phyloP scores from a whole-genome alignment of 2,888 invertebrate genomes.

The Spilarctia lutea region DNA sequence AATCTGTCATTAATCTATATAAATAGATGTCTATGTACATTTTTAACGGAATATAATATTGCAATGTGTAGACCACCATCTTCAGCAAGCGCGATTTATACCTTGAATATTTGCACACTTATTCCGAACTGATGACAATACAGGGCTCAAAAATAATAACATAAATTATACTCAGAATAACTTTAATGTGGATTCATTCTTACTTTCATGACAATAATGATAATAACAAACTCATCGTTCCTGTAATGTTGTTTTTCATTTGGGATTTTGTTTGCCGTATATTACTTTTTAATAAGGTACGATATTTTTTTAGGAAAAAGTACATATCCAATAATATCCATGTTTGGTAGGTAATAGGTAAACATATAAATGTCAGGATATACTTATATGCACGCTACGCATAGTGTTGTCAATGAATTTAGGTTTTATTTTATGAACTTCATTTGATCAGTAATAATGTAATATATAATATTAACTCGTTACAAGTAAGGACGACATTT shows the following conservation, averaged over 20 bases:
- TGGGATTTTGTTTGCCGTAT: background rate
- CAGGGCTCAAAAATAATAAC: background rate
- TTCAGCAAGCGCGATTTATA: background rate
- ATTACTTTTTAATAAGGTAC: too few relatives aligned
- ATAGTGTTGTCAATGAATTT: background rate
- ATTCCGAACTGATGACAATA: background rate
- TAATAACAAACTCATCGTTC: background rate
- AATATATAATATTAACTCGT: background rate
- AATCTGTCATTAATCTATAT: background rate
- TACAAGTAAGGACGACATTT: slow-evolving; percentile 63
- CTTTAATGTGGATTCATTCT: background rate
- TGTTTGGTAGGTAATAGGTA: background rate
- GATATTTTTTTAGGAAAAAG: too few relatives aligned
- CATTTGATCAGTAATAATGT: too few relatives aligned
- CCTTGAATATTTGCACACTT: background rate
- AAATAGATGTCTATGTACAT: background rate
- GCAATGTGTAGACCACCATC: background rate
- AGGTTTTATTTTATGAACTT: background rate
- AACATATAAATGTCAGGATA: background rate
- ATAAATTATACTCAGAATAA: background rate
- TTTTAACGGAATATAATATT: background rate
- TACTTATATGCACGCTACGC: background rate
- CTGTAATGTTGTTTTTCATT: background rate
- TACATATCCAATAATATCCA: too few relatives aligned
- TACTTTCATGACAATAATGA: too few relatives aligned